Base-by-base conservation (phyloP, 1,140 invertebrate species). In the Drosophila kanapiae region DNA sequence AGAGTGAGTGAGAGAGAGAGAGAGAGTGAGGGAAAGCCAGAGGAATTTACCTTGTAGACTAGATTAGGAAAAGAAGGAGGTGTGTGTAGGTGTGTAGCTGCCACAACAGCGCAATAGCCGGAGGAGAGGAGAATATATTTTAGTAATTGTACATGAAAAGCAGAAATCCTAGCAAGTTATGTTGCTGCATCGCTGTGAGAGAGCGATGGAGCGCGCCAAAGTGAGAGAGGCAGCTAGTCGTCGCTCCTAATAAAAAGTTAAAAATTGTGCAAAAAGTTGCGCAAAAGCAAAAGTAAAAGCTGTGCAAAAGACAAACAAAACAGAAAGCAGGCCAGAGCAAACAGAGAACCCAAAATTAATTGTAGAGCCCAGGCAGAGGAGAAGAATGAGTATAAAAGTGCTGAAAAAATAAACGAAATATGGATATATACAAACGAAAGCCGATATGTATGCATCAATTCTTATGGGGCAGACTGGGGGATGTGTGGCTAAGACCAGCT, bases 11-110 rank as follows among this genome's bases (percentile, higher is more conserved):
- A 27, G 16, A 58, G 54, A 51, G 23, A 38, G 31, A 47, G 33
- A 49, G 29, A 45, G n/a, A 31, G 60, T n/a, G 14, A 11, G 43
- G 31, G 13, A 49, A 16, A 37, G 47, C 47, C 49, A 29, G 45
- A 49, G 53, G 63, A 63, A 75, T 67, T 64, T 71, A 74, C 56
- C 75, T 43, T 65, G 65, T 83, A 49, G 78, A 75, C 53, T 85
- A 85, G 78, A 70, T 47, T 72, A 83, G 81, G 57, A 61, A 48
- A 75, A 60, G 59, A 27, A 57, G 42, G 8, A 18, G 38, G 4
- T n/a, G n/a, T n/a, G n/a, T n/a, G n/a, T n/a, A 27, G 10, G 13
- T 11, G 29, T 16, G 16, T 40, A 57, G 49, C 29, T 51, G 16
- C 33, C 42, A 61, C 63, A 49, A 29, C 33, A 38, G 37, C 37